These are phyloP conservation scores for Colistium nudipinnis DNA, from an alignment of 2,113 vertebrate genomes.

Conservation along the genomic window DNA sequence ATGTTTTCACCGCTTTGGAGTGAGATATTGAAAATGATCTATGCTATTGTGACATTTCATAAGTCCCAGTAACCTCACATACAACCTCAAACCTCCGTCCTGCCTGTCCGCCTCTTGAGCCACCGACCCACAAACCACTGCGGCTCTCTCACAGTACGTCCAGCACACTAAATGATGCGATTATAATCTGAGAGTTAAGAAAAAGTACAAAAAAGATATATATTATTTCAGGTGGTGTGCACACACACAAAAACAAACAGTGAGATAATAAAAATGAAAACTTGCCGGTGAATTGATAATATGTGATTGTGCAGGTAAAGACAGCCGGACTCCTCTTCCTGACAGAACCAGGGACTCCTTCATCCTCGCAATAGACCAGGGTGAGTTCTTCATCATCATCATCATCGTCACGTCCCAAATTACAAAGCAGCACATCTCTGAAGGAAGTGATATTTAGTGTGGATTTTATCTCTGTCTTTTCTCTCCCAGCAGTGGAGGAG, in stretches of 20 bases:
- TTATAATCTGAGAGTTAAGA: background rate
- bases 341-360: constrained; percentile 87
- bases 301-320: constrained; percentile 31
- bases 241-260: background rate
- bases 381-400: constrained; percentile 69
- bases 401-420: background rate
- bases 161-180: background rate
- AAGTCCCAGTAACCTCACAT: constrained; percentile 1
- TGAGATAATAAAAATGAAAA: background rate
- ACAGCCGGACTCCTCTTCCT: constrained; percentile 75
- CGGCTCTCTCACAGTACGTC: constrained; percentile 41
- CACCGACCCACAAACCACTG: background rate
- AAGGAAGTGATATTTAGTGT: background rate
- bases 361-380: constrained; percentile 76
- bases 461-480: fast-evolving
- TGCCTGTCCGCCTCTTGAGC: background rate
- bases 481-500: constrained; percentile 30
- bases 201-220: background rate
- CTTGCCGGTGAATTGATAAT: background rate
- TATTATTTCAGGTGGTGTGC: background rate
- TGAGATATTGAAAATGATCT: no score
- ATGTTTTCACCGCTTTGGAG: no score
- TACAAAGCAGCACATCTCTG: background rate
- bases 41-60: background rate
- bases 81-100: background rate